A percentile compares a stretch with the other conserved stretches of the same genome.
phyloP scores from a whole-genome alignment of 2,888 invertebrate genomes.

The Sarcophaga carnaria region DNA sequence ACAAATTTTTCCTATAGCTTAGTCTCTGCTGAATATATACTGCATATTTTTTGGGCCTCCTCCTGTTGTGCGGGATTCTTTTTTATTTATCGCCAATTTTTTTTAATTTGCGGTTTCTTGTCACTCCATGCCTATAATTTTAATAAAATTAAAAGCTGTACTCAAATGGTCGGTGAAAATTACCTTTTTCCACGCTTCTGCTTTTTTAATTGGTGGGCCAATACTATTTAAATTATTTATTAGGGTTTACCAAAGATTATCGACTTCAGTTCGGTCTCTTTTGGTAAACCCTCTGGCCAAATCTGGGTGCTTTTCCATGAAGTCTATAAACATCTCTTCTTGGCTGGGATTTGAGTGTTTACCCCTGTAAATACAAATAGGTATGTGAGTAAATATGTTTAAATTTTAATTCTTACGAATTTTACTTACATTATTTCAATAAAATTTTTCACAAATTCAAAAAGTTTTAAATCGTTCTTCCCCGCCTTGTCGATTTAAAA shows the following conservation, averaged over 20 bases:
- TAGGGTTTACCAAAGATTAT: conserved; percentile 3
- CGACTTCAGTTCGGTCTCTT: background rate
- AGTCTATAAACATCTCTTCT: background rate
- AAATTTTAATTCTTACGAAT: background rate
- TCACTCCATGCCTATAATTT: conserved; percentile 14
- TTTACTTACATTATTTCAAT: background rate
- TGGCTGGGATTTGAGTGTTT: background rate
- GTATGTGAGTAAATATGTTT: background rate
- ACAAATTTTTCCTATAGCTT: background rate
- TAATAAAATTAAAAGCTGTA: background rate
- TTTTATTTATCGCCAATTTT: background rate
- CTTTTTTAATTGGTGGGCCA: background rate
- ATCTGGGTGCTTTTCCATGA: background rate
- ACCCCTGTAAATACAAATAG: background rate
- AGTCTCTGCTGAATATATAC: background rate
- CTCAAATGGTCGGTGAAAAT: too few species aligned
- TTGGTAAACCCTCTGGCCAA: background rate
- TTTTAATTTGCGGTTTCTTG: conserved; percentile 17
- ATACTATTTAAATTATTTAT: conserved; percentile 1
- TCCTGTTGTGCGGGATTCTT: background rate
- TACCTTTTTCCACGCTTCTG: background rate
- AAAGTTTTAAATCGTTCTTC: background rate
- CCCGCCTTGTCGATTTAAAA: background rate
- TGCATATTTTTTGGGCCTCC: background rate
- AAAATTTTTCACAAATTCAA: background rate